These are phyloP conservation scores for Martes martes DNA, from an alignment of 2,113 vertebrate species.

Conservation along the genomic window DNA sequence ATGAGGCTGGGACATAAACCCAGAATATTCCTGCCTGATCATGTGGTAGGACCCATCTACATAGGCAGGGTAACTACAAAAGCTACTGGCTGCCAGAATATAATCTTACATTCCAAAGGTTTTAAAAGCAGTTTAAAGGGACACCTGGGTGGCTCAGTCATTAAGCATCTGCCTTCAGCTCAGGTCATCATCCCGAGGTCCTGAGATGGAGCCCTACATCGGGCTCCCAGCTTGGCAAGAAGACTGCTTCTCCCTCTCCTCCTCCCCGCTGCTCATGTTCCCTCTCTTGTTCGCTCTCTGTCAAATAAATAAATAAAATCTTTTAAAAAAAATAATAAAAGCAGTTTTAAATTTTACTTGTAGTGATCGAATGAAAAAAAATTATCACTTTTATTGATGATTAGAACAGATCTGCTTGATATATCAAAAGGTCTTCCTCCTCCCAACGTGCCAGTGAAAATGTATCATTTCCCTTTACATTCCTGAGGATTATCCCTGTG, in stretches of 20 bases:
- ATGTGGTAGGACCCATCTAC: background rate
- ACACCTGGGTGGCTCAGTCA: background rate
- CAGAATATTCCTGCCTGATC: background rate
- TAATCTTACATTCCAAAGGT: background rate
- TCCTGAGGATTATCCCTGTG: background rate
- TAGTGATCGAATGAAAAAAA: background rate
- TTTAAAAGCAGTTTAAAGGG: background rate
- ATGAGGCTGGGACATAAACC: background rate
- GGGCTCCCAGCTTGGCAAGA: background rate
- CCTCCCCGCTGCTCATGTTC: background rate
- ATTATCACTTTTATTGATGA: background rate
- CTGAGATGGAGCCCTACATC: background rate
- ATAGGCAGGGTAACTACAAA: background rate
- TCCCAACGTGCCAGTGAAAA: background rate
- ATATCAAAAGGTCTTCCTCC: background rate
- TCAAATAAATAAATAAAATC: background rate
- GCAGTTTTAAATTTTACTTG: background rate
- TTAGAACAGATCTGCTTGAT: background rate
- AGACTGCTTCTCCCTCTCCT: background rate
- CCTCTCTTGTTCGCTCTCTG: accelerated
- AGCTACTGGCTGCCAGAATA: background rate
- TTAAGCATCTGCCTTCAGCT: background rate
- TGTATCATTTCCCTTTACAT: background rate
- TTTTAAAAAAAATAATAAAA: background rate
- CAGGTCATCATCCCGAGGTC: background rate